Conservation (phyloP, 1,140 invertebrate species). For the Acromyrmex charruanus region DNA sequence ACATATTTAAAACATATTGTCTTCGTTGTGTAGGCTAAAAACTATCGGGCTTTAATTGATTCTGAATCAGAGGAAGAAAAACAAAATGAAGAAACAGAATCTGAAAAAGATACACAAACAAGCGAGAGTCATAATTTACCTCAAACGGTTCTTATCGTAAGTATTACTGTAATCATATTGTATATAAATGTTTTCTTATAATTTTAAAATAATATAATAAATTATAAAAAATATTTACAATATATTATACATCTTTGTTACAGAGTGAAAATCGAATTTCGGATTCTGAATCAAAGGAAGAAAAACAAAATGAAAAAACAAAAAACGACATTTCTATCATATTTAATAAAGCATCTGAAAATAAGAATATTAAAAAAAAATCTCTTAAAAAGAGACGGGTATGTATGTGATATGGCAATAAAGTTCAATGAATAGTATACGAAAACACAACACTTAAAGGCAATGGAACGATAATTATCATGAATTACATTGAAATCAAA, state of each 20-base stretch:
- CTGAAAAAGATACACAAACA: conserved; percentile 17
- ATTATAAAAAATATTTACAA: not conserved
- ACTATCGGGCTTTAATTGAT: conserved; percentile 56
- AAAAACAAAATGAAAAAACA: conserved; percentile 24
- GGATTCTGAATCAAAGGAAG: conserved; percentile 69
- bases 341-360: conserved; percentile 7
- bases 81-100: not conserved
- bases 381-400: conserved; percentile 50
- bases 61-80: conserved; percentile 67
- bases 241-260: conserved; percentile 18
- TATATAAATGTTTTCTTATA: not conserved
- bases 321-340: not conserved
- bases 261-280: conserved; percentile 37
- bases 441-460: too few relatives aligned
- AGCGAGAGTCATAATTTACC: not conserved
- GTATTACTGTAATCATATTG: not conserved
- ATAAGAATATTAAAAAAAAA: not conserved
- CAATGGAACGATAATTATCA: too few relatives aligned
- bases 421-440: too few relatives aligned
- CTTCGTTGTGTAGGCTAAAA: conserved; percentile 20
- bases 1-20: conserved; percentile 5
- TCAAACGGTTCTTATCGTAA: not conserved
- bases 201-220: too few relatives aligned
- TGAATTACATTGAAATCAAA: too few relatives aligned
- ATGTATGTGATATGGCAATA: conserved; percentile 17